phyloP scores from a whole-genome alignment of 2,888 invertebrate genomes.

The Phortica okadai region DNA sequence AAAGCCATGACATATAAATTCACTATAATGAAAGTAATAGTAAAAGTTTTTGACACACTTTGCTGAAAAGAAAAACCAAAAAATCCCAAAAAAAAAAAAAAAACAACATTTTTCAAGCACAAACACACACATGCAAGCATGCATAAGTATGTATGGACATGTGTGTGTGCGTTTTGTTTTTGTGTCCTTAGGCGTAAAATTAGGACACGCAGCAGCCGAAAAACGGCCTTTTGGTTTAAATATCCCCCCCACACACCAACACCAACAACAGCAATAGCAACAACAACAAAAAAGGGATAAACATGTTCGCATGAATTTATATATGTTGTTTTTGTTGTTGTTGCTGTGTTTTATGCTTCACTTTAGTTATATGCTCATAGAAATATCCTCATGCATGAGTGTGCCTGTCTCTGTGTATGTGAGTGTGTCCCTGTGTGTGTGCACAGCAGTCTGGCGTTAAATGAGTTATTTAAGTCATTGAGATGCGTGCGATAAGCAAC shows the following conservation, averaged over 20 bases:
- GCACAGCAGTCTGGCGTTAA: conserved; percentile 61
- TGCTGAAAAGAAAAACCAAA: conserved; percentile 37
- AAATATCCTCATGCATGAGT: neutral
- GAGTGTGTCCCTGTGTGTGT: conserved; percentile 37
- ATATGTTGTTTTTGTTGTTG: conserved; percentile 13
- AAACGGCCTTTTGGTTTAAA: neutral
- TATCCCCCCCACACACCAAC: neutral
- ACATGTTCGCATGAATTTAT: conserved; percentile 20
- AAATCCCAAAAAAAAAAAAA: neutral
- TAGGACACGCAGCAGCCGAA: conserved; percentile 25
- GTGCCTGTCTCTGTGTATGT: conserved; percentile 36
- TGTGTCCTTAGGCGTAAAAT: conserved; percentile 27
- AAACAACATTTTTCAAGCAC: neutral
- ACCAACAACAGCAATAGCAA: neutral
- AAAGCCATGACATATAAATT: conserved; percentile 52
- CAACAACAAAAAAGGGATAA: conserved; percentile 23
- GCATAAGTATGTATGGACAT: neutral
- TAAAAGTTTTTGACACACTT: conserved; percentile 69
- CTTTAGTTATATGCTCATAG: neutral
- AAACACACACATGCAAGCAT: conserved; percentile 1
- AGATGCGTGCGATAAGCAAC: conserved; percentile 64
- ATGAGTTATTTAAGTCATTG: conserved; percentile 69
- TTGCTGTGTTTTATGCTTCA: neutral
- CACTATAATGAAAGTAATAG: conserved; percentile 62
- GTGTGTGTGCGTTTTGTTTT: neutral